phyloP scores from a whole-genome alignment of 92 coral and sea anemone genomes.

The Porites evermanni region DNA sequence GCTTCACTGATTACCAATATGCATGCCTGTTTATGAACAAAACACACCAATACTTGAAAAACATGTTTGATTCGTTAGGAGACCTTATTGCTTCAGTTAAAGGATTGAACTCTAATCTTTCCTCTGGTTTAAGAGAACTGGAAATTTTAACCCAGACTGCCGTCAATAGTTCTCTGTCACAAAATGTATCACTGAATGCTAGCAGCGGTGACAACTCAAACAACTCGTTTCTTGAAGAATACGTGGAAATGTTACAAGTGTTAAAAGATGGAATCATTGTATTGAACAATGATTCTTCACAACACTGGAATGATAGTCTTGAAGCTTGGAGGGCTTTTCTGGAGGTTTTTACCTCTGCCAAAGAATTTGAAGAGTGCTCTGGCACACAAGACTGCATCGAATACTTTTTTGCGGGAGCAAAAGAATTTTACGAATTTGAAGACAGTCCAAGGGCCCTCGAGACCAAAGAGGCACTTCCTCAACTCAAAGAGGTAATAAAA shows the following conservation, averaged over 20 bases:
- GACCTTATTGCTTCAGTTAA: slow-evolving; percentile 16
- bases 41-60: not conserved
- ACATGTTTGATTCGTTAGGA: slow-evolving; percentile 7
- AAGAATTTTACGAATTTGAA: slow-evolving; percentile 57
- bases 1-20: slow-evolving; percentile 18
- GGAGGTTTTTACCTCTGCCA: slow-evolving; percentile 49
- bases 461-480: slow-evolving; percentile 37
- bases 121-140: slow-evolving; percentile 22
- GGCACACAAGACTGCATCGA: slow-evolving; percentile 69
- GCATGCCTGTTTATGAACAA: slow-evolving; percentile 21
- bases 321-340: slow-evolving; percentile 67
- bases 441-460: slow-evolving; percentile 56
- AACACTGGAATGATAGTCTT: slow-evolving; percentile 63
- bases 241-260: slow-evolving; percentile 18
- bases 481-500: slow-evolving; percentile 23
- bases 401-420: slow-evolving; percentile 49
- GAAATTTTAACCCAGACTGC: slow-evolving; percentile 17
- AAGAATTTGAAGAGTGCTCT: slow-evolving; percentile 64
- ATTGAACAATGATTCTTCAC: slow-evolving; percentile 27
- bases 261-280: not conserved
- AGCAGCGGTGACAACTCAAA: not conserved
- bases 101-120: slow-evolving; percentile 12
- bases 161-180: not conserved
- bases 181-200: not conserved
- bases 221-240: slow-evolving; percentile 30